Base-by-base conservation (phyloP, 2,888 invertebrate species). In the Xestia c-nigrum region DNA sequence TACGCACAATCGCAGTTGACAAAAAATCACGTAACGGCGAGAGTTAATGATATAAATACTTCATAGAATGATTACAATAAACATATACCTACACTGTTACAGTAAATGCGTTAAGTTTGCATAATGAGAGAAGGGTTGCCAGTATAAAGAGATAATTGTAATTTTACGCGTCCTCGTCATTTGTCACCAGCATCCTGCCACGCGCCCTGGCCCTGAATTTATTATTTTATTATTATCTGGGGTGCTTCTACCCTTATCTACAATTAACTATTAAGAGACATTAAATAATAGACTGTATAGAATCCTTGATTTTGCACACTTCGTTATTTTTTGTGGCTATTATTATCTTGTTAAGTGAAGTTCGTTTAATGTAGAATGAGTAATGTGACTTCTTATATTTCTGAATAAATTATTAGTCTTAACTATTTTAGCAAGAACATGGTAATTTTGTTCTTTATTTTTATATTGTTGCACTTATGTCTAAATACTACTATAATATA, bases 181-280 rank as follows among this genome's bases (percentile, higher is more conserved):
- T 96, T 96, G 96, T 96, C 96, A 94, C 94, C 96, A 96, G 96
- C 96, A 96, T 96, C 96, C 96, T 94, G 96, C 91, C 95, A 96
- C 96, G 96, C 95, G 96, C 92, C 90, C 91, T 88, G 89, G 78
- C 86, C 73, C 73, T 89, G 91, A 94, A 95, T 96, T 95, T 95
- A 96, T 96, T 96, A 94, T 94, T 93, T 93, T 92, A 93, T 73
- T 93, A 92, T 94, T 93, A 94, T 94, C 93, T 92, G 89, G 95
- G 95, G 94, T 92, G 90, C 86, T 86, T 81, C 87, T 91, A 94
- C 95, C 95, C 95, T 93, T 93, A 94, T 93, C 94, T 94, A 92
- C 83, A 92, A 93, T 92, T 94, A 94, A 93, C 90, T 89, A 88
- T 90, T 82, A 90, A 88, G 87, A 93, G 89, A 93, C 91, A 93